Evolutionary conservation across 2,888 invertebrate species (phyloP), one percentile per base, ranked within the genome.

Genomic region (Micoletzkya japonica): DNA sequence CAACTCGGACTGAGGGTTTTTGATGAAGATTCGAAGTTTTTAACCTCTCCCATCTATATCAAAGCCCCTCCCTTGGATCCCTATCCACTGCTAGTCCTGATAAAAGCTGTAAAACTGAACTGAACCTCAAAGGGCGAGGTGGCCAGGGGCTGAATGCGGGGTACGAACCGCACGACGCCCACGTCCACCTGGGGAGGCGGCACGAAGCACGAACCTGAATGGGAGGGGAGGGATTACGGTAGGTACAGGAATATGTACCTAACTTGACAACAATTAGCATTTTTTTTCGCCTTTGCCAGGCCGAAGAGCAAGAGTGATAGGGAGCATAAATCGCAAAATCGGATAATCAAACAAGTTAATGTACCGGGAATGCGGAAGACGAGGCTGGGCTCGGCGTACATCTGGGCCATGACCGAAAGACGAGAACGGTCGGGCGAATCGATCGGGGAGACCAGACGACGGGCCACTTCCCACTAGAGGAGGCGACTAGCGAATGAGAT

Each of bases 101-200:
- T n/a, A n/a, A n/a, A n/a, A n/a, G n/a, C n/a, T n/a, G n/a, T n/a
- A n/a, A n/a, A n/a, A n/a, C n/a, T n/a, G n/a, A n/a, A n/a, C n/a
- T n/a, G n/a, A n/a, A 83, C 82, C 78, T 90, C 88, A 86, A 95
- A 98, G 0, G 93, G 92, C 49, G 92, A 88, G 1, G 83, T 76
- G 20, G 93, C 91, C 30, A 90, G 88, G 0, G 97, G 95, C 59
- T 89, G 86, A 77, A 90, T 90, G 10, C 91, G 86, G 0, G 98
- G 97, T 24, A 90, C 90, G 60, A 99, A 89, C 60, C 91, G 91
- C 0, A 98, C 94, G 1, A 97, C 93, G 24, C 93, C 95, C 0
- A 96, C 97, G 88, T 98, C 95, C 4, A 99, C 96, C 74, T 97
- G 90, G 0, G 98, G 97, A 84, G 92, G 91, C 0, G 98, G 98